Evolutionary conservation across 2,888 invertebrate genomes (phyloP).

Genomic region (Cerastis rubricosa): DNA sequence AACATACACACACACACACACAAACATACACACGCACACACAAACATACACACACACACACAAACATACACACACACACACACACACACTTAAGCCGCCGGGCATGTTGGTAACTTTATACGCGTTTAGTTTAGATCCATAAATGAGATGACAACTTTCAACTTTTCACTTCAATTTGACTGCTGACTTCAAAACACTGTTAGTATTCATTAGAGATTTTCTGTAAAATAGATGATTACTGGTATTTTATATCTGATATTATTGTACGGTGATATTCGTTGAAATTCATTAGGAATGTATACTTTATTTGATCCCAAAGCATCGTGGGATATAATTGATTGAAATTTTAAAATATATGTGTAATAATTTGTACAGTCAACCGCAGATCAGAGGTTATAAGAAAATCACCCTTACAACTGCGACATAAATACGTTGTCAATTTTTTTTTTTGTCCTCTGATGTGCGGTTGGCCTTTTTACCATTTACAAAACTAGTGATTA

Average conservation of each 20-base stretch:
- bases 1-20: too few species aligned
- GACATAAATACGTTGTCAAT: not conserved
- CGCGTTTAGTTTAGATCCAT: not conserved
- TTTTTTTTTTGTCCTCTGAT: not conserved
- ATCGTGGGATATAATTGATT: not conserved
- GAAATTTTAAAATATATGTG: not conserved
- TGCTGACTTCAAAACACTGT: not conserved
- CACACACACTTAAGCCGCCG: too few species aligned
- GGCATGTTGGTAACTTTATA: not conserved
- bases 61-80: too few species aligned
- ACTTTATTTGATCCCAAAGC: conserved; percentile 12
- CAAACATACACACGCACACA: too few species aligned
- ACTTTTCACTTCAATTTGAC: not conserved
- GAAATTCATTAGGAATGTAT: not conserved
- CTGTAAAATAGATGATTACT: conserved; percentile 9
- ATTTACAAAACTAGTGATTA: conserved; percentile 10
- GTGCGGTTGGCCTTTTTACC: not conserved
- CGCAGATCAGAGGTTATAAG: not conserved
- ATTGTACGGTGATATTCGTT: conserved; percentile 16
- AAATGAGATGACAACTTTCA: not conserved
- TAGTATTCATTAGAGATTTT: conserved; percentile 24
- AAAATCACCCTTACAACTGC: not conserved
- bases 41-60: too few species aligned
- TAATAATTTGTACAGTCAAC: not conserved
- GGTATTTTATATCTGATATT: conserved; percentile 27